Evolutionary conservation across 2,113 vertebrate genomes (phyloP), one percentile per base, ranked within the genome.

Genomic region (Murina feae): DNA sequence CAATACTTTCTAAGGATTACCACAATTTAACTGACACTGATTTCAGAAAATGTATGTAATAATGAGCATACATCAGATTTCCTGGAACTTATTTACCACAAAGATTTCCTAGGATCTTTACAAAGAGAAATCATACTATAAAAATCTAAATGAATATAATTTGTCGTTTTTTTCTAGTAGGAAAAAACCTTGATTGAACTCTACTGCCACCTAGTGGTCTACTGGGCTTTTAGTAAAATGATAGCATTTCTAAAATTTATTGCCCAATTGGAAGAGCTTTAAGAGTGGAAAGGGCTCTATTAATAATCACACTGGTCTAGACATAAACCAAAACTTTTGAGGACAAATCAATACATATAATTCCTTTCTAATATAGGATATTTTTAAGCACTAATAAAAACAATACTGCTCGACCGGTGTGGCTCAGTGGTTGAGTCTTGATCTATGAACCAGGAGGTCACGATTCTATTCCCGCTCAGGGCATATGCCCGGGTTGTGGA

Each of bases 151-250:
- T 71, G 4, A 89, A 79, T 58, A 55, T 25, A 76, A 92, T 65
- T 39, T 39, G 37, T 84, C 71, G 30, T 60, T 83, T 60, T 83
- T 90, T 91, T 79, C 51, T 68, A 16, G 1, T 25, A 32, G 17
- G 6, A 10, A 28, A 13, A 85, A 68, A 68, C 74, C 17, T 91
- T 18, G 9, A 68, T 4, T 92, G 12, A 83, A 95, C 79, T 89
- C 76, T 95, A 95, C 68, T 72, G 92, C 75, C 86, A 95, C 72
- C 7, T 0, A 84, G 92, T 96, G 95, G 90, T 72, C 71, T 4
- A 51, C 1, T 60, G 53, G 65, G 32, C 12, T 94, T 91, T 92
- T 82, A 91, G 66, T 60, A 86, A 82, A 86, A 90, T 28, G 12
- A 74, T 0, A 89, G 9, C 39, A 79, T 86, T 91, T 78, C 35